Base-by-base conservation (phyloP, 2,888 invertebrate genomes). In the Pristionchus entomophagus region DNA sequence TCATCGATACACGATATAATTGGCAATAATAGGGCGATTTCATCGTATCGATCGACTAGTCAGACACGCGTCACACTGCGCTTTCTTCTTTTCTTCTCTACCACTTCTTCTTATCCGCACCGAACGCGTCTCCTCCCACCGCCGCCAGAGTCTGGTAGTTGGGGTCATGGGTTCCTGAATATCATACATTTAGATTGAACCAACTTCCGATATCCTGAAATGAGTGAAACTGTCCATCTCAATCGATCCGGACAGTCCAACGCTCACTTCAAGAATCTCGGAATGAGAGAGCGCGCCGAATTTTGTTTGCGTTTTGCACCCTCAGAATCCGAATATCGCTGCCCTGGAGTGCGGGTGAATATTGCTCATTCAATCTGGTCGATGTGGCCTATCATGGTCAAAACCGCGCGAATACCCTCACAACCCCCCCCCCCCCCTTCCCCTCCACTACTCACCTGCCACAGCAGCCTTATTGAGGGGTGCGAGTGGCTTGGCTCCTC, bases 11-110 rank as follows among this genome's bases (percentile, higher is more conserved):
- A 29, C 17, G 19, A 35, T 35, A 65, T 65, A 65, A 65, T 35
- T 35, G 35, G 35, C 65, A 65, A 65, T 73, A 73, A 73, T 73
- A n/a, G 8, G 73, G 73, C 73, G 73, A 73, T 73, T 73, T 73
- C 73, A 73, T 73, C 73, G 41, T 41, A 41, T 73, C 73, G 73
- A 69, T 73, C 41, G 73, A 73, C 41, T n/a, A 45, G 73, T 38
- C 73, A 45, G 41, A 73, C 41, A 73, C n/a, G 73, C 41, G 19
- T 73, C 41, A 22, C 32, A n/a, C 26, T n/a, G 29, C 5, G 14
- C 32, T 32, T 41, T 45, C 41, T 22, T 73, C 26, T n/a, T 41
- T 32, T 41, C 41, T 73, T 2, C 5, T 69, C 73, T 73, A 73
- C 73, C 73, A 73, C 41, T 45, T 45, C 45, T 45, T 45, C 45